Evolutionary conservation across 2,113 vertebrate genomes (phyloP).

Genomic region (Oncorhynchus mykiss): DNA sequence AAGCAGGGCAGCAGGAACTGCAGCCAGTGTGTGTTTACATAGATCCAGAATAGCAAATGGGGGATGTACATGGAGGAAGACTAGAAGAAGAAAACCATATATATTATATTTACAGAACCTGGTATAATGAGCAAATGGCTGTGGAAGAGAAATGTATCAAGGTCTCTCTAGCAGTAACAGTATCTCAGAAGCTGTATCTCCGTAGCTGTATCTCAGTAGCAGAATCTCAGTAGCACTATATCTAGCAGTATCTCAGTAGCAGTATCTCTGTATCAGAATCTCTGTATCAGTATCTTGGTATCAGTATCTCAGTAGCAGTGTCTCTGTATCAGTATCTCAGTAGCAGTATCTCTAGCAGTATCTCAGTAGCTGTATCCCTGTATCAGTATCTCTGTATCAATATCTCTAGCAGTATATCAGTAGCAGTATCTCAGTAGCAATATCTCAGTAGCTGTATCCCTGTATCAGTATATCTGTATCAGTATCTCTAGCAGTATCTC

Average conservation of each 20-base stretch:
- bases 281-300: no score
- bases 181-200: neutral
- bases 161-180: neutral
- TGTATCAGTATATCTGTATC: no score
- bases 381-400: no score
- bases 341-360: neutral
- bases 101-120: no score
- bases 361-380: neutral
- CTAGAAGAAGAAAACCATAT: neutral
- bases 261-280: no score
- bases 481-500: no score
- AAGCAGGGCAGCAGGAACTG: neutral
- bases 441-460: no score
- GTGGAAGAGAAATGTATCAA: slow-evolving; percentile 35
- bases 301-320: neutral
- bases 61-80: slow-evolving; percentile 18
- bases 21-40: neutral
- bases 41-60: neutral
- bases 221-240: slow-evolving; percentile 14
- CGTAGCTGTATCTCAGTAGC: neutral
- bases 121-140: slow-evolving; percentile 24
- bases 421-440: no score
- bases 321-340: neutral
- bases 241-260: slow-evolving; percentile 12
- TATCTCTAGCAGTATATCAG: no score